Conservation (phyloP, 2,888 invertebrate species). For the Icerya purchasi region DNA sequence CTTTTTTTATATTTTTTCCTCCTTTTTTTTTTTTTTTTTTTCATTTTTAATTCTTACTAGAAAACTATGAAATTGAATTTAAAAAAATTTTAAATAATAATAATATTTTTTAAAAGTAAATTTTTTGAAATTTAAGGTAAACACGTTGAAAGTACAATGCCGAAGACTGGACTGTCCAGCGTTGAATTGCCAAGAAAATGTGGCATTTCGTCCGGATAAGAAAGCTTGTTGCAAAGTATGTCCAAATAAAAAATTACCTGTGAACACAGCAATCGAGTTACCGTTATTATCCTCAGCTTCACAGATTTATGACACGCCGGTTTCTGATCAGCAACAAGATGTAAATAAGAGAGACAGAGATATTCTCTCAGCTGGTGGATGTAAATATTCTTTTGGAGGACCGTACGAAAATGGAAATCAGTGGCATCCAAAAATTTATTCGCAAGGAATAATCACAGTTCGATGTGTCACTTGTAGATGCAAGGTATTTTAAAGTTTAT, state of each 20-base stretch:
- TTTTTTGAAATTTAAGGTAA: conserved; percentile 30
- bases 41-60: no score
- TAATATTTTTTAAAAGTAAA: no score
- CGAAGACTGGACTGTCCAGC: conserved; percentile 50
- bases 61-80: no score
- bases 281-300: conserved; percentile 13
- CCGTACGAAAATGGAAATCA: conserved; percentile 49
- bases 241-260: conserved; percentile 25
- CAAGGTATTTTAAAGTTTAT: conserved; percentile 42
- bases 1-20: no score
- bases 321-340: conserved; percentile 2
- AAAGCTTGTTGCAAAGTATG: conserved; percentile 64
- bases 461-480: conserved; percentile 78
- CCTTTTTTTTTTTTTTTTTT: no score
- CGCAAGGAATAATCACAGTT: conserved; percentile 39
- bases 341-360: conserved; percentile 34
- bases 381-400: conserved; percentile 45
- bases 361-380: conserved; percentile 56
- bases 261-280: conserved; percentile 18
- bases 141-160: conserved; percentile 52
- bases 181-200: conserved; percentile 46
- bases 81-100: no score
- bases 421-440: conserved; percentile 71
- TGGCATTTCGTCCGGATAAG: conserved; percentile 48
- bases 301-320: conserved; percentile 9